These are phyloP conservation scores for Luperina testacea DNA, from an alignment of 2,888 invertebrate genomes.

Conservation along the genomic window DNA sequence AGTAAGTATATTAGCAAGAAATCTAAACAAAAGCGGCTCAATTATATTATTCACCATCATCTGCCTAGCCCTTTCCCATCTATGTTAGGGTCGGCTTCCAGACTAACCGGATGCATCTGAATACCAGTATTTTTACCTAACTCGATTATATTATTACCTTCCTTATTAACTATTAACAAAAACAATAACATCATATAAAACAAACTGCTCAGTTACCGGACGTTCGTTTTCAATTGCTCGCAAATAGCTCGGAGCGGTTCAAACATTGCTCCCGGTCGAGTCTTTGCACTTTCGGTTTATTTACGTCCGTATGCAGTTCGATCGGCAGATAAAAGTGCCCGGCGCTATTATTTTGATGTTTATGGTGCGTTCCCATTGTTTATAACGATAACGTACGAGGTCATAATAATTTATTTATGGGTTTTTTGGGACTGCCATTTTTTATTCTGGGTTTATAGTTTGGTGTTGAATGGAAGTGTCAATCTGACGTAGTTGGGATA, in stretches of 20 bases:
- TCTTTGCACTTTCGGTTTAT: slow-evolving; percentile 62
- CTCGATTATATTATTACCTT: neutral
- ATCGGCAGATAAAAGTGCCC: slow-evolving; percentile 59
- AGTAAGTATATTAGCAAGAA: neutral
- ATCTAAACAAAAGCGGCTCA: neutral
- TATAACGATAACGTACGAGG: slow-evolving; percentile 28
- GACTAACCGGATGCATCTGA: too few species aligned
- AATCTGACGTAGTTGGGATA: neutral
- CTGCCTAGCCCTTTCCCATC: too few species aligned
- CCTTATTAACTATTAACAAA: neutral
- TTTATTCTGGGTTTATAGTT: slow-evolving; percentile 13
- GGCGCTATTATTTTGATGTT: slow-evolving; percentile 61
- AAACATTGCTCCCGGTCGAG: slow-evolving; percentile 48
- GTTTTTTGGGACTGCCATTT: slow-evolving; percentile 10
- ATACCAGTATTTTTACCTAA: too few species aligned
- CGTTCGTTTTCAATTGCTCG: slow-evolving; percentile 47
- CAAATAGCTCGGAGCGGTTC: slow-evolving; percentile 35
- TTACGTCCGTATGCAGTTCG: slow-evolving; percentile 59
- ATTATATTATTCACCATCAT: neutral
- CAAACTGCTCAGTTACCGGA: slow-evolving; percentile 15
- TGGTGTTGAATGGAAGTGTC: neutral
- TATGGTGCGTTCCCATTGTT: slow-evolving; percentile 52
- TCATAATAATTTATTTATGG: slow-evolving; percentile 25
- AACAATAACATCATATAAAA: slow-evolving; percentile 11
- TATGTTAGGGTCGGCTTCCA: too few species aligned